Percentiles rank a stretch among this genome's conserved stretches.
Evolutionary conservation across 2,113 vertebrate genomes (phyloP).

Genomic region (Scolopax mira): DNA sequence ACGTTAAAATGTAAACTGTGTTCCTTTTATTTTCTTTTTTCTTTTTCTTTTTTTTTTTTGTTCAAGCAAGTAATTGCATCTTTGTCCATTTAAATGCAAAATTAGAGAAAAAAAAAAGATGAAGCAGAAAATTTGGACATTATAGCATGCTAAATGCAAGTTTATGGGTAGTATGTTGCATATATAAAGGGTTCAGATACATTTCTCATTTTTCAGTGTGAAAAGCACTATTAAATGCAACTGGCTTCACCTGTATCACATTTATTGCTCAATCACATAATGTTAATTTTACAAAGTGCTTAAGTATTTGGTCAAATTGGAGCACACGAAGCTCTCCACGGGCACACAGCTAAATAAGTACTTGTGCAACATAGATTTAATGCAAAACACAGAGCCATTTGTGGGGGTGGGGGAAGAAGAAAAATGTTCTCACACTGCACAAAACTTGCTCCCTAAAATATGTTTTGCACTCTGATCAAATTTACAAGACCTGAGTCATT

Average conservation of each 20-base stretch:
- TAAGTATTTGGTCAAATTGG: background rate
- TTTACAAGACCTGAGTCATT: background rate
- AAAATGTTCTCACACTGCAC: fast-evolving
- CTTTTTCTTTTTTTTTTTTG: background rate
- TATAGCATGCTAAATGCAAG: background rate
- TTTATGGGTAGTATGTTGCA: background rate
- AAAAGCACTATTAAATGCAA: background rate
- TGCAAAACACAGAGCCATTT: background rate
- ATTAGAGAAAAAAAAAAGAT: background rate
- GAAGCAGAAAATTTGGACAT: background rate
- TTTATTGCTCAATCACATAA: background rate
- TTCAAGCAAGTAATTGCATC: background rate
- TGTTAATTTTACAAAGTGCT: background rate
- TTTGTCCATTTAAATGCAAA: background rate
- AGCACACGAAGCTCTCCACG: background rate
- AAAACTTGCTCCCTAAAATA: background rate
- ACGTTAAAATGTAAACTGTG: background rate
- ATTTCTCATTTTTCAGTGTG: background rate
- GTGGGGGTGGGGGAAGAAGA: background rate
- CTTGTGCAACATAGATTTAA: background rate
- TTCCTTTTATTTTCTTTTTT: background rate
- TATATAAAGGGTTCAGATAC: background rate
- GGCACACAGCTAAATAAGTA: background rate
- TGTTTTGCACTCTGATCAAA: fast-evolving
- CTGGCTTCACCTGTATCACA: background rate